Percentiles rank a stretch among this genome's conserved stretches.
These are phyloP conservation scores for Archegozetes longisetosus DNA, from an alignment of 1,140 invertebrate genomes.

Conservation along the genomic window DNA sequence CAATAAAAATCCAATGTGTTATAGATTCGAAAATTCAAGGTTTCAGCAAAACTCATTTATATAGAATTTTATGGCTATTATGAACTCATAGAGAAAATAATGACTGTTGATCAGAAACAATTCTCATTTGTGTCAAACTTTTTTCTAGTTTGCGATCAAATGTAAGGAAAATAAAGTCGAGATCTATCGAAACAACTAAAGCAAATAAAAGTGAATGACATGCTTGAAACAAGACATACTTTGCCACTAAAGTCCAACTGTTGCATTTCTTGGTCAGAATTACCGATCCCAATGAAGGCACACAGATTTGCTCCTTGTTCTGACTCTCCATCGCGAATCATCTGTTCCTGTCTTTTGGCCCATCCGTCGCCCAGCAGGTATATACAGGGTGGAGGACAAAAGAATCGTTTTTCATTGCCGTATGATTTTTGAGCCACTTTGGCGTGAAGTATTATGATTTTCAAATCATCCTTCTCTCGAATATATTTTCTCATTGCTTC, in stretches of 20 bases:
- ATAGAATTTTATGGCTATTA: too few relatives aligned
- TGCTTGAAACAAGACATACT: constrained; percentile 27
- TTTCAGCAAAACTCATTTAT: too few relatives aligned
- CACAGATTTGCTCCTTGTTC: constrained; percentile 81
- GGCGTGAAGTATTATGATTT: constrained; percentile 92
- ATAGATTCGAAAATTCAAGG: too few relatives aligned
- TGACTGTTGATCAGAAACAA: too few relatives aligned
- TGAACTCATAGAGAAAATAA: too few relatives aligned
- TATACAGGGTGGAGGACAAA: constrained; percentile 97
- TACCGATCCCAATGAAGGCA: constrained; percentile 96
- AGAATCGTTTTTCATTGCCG: constrained; percentile 98
- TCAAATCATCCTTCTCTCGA: constrained; percentile 81
- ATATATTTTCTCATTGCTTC: constrained; percentile 94
- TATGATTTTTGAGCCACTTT: constrained; percentile 98
- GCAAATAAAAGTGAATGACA: constrained; percentile 4
- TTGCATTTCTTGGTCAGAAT: constrained; percentile 97
- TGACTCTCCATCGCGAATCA: constrained; percentile 60
- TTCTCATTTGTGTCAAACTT: too few relatives aligned
- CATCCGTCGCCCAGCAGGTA: constrained; percentile 96
- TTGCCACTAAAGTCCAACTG: constrained; percentile 82
- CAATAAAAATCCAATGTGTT: too few relatives aligned
- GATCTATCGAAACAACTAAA: too few relatives aligned
- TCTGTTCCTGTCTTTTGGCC: constrained; percentile 77
- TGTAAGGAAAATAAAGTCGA: too few relatives aligned
- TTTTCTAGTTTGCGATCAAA: too few relatives aligned